A percentile compares a stretch with the other conserved stretches of the same genome.
These are phyloP conservation scores for Podarcis lilfordi DNA, from an alignment of 2,797 vertebrate genomes.

Conservation along the genomic window DNA sequence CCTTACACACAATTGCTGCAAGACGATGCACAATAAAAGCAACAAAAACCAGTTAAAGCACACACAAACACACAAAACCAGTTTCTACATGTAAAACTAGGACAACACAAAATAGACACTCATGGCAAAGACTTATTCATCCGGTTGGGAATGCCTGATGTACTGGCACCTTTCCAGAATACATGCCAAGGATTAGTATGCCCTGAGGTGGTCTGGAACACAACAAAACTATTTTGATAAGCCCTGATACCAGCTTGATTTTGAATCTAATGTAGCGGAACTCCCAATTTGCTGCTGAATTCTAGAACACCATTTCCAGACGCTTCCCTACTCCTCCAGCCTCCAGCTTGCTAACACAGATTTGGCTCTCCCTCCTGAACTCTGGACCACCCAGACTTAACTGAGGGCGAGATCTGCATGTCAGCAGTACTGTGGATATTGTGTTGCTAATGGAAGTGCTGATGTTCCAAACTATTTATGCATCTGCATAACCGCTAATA, in stretches of 20 bases:
- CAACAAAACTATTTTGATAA: neutral
- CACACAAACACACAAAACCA: no score
- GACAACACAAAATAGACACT: no score
- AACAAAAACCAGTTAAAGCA: no score
- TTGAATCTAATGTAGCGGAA: neutral
- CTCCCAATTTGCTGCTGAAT: neutral
- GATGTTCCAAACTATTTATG: neutral
- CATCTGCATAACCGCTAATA: conserved; percentile 15
- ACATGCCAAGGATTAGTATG: neutral
- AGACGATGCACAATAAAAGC: no score
- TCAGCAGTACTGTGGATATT: neutral
- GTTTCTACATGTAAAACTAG: no score
- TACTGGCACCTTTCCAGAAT: neutral
- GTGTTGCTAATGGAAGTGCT: neutral
- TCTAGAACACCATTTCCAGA: neutral
- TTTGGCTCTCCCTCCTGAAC: neutral
- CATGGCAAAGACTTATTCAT: no score
- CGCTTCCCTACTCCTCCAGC: neutral
- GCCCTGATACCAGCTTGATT: neutral
- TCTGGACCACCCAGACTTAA: neutral
- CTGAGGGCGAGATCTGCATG: neutral
- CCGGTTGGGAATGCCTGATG: no score
- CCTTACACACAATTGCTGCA: no score
- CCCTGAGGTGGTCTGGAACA: neutral
- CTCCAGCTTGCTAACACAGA: neutral